A percentile compares a stretch with the other conserved stretches of the same genome.
Conservation (phyloP, 2,888 invertebrate species). For the Frankliniella fusca region DNA sequence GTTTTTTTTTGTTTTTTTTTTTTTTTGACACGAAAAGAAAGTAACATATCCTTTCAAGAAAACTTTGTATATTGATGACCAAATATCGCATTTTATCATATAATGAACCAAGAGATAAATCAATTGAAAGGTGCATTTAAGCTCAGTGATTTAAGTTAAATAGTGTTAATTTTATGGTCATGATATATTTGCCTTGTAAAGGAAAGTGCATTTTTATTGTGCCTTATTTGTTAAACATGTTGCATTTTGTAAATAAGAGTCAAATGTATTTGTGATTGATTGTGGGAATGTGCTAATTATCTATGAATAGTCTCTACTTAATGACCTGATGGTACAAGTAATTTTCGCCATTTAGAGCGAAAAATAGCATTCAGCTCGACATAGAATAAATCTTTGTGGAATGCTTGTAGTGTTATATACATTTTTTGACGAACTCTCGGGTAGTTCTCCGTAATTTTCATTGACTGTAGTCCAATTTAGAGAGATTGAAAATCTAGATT, state of each 20-base stretch:
- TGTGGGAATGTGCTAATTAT: not conserved
- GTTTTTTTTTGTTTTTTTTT: not conserved
- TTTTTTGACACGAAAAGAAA: not conserved
- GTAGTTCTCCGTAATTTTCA: not conserved
- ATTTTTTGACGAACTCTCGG: not conserved
- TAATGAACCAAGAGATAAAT: not conserved
- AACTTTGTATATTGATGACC: not conserved
- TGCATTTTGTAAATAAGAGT: constrained; percentile 22
- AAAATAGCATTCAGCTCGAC: not conserved
- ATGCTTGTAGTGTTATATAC: not conserved
- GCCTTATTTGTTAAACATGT: constrained; percentile 1
- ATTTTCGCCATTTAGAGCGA: not conserved
- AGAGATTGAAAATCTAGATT: not conserved
- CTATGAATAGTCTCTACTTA: not conserved
- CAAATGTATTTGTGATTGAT: not conserved
- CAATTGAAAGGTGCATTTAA: not conserved
- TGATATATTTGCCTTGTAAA: not conserved
- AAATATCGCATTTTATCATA: not conserved
- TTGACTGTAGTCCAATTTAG: not conserved
- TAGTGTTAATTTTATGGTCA: not conserved
- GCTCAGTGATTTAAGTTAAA: not conserved
- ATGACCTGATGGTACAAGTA: constrained; percentile 23
- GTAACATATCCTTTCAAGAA: not conserved
- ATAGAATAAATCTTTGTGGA: not conserved
- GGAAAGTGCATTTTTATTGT: not conserved